Percentiles rank a stretch among this genome's conserved stretches.
Conservation (phyloP, 2,113 vertebrate species). For the Epinephelus lanceolatus region DNA sequence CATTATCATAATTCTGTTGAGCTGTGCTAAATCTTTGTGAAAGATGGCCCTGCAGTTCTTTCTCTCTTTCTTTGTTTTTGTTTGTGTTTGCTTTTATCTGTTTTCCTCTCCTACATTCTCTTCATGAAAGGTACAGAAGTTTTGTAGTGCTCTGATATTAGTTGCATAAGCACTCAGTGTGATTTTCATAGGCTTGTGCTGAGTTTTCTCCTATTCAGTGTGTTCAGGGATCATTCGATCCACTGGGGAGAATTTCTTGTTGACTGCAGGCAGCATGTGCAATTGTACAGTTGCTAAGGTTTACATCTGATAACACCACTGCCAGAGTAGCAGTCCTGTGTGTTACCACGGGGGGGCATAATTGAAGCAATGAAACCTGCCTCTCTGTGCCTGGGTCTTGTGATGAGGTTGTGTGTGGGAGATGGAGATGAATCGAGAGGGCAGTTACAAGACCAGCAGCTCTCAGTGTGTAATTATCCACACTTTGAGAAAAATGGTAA, state of each 20-base stretch:
- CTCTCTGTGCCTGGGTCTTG: constrained; percentile 13
- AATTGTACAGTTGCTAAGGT: not conserved
- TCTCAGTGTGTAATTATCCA: constrained; percentile 21
- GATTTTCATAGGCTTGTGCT: not conserved
- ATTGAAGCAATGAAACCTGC: constrained; percentile 28
- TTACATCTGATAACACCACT: not conserved
- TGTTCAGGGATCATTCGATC: not conserved
- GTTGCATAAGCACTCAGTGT: not conserved
- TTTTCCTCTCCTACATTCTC: not conserved
- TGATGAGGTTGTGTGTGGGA: constrained; percentile 1
- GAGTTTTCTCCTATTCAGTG: not conserved
- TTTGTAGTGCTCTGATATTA: not conserved
- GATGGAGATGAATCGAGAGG: not conserved
- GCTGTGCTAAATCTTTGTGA: constrained; percentile 16
- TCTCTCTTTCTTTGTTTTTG: not conserved
- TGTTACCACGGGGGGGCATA: constrained; percentile 54
- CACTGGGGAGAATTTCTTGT: not conserved
- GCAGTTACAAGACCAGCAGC: constrained; percentile 8
- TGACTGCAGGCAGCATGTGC: not conserved
- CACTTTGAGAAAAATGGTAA: not conserved
- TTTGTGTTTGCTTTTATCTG: not conserved
- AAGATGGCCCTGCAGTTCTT: not conserved
- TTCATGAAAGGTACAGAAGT: not conserved
- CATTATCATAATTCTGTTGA: constrained; percentile 47
- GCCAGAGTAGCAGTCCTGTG: constrained; percentile 17